Percentiles rank a stretch among this genome's conserved stretches.
These are phyloP conservation scores for Podarcis cretensis DNA, from an alignment of 2,113 vertebrate genomes.

Conservation along the genomic window DNA sequence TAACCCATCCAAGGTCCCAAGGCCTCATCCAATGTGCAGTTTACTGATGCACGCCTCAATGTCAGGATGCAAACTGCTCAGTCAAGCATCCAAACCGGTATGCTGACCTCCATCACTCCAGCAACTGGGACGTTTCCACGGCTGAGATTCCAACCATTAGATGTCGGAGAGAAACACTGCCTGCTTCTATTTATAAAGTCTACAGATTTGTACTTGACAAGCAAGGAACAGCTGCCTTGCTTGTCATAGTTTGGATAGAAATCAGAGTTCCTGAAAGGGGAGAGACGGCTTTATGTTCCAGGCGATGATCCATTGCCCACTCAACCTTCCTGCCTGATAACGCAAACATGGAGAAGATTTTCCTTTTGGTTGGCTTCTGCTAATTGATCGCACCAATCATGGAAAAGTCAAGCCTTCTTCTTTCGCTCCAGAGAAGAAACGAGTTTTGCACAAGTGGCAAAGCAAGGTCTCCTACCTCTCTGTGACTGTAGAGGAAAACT, in stretches of 20 bases:
- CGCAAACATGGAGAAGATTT: not conserved
- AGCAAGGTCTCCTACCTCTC: not conserved
- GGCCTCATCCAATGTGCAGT: not conserved
- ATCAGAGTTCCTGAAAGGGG: conserved; percentile 11
- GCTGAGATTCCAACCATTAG: conserved; percentile 20
- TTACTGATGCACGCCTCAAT: not conserved
- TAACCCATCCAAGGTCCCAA: not conserved
- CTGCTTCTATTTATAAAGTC: conserved; percentile 28
- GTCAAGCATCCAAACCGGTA: not conserved
- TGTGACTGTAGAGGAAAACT: no score
- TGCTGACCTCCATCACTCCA: conserved; percentile 1
- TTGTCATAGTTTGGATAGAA: not conserved
- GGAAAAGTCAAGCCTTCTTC: conserved; percentile 34
- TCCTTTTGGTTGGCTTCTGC: not conserved
- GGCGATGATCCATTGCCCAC: not conserved
- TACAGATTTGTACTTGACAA: conserved; percentile 17
- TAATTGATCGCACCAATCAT: not conserved
- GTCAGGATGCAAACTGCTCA: not conserved
- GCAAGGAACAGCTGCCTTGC: conserved; percentile 33
- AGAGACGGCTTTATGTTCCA: not conserved
- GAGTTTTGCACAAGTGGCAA: conserved; percentile 24
- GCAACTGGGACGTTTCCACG: not conserved
- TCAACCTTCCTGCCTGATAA: not conserved
- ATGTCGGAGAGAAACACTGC: not conserved
- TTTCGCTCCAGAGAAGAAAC: conserved; percentile 13